Percentiles rank a stretch among this genome's conserved stretches.
These are phyloP conservation scores for Drosophila teissieri DNA, from an alignment of 1,140 invertebrate genomes.

Conservation along the genomic window DNA sequence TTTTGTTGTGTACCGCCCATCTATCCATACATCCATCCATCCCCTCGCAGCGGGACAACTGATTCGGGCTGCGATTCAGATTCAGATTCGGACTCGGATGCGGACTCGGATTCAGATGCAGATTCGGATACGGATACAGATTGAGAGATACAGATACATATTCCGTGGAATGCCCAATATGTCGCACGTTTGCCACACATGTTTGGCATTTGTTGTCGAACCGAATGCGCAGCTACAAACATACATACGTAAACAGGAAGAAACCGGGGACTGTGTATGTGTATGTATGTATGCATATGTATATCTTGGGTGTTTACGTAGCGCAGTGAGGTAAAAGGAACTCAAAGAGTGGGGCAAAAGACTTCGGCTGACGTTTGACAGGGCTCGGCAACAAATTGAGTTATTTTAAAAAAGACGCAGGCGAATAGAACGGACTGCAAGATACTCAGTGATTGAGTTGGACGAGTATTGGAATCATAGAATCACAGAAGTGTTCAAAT, in stretches of 20 bases:
- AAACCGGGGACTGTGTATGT: slow-evolving; percentile 15
- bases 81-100: slow-evolving; percentile 23
- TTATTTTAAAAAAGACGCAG: slow-evolving; percentile 57
- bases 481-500: too few relatives aligned
- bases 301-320: slow-evolving; percentile 32
- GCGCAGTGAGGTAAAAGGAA: slow-evolving; percentile 28
- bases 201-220: slow-evolving; percentile 68
- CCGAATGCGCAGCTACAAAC: slow-evolving; percentile 27
- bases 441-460: slow-evolving; percentile 9
- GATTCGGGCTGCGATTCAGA: slow-evolving; percentile 16
- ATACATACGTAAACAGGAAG: slow-evolving; percentile 35
- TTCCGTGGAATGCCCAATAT: slow-evolving; percentile 42
- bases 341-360: slow-evolving; percentile 26
- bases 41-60: slow-evolving; percentile 8
- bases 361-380: slow-evolving; percentile 42
- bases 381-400: slow-evolving; percentile 66
- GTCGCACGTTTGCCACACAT: slow-evolving; percentile 71
- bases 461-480: not conserved
- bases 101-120: slow-evolving; percentile 12
- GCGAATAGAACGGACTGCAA: slow-evolving; percentile 14
- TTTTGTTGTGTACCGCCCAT: not conserved
- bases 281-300: not conserved
- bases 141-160: slow-evolving; percentile 27
- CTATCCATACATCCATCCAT: not conserved
- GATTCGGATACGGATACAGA: slow-evolving; percentile 19